These are phyloP conservation scores for Nemurella pictetii DNA, from an alignment of 2,888 invertebrate species.

Conservation along the genomic window DNA sequence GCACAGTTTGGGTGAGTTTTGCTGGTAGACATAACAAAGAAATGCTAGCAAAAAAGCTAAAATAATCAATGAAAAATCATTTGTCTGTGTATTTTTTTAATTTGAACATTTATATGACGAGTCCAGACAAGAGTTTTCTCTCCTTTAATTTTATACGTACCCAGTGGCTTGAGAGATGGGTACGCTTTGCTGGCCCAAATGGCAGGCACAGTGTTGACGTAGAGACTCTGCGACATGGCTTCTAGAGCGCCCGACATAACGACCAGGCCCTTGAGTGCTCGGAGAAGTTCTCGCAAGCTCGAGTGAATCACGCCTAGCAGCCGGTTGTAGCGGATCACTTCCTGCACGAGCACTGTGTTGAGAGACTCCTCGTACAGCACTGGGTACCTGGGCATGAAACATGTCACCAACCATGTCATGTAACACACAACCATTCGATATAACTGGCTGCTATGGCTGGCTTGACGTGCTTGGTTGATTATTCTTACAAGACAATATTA, in stretches of 20 bases:
- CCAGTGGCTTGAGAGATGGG: constrained; percentile 70
- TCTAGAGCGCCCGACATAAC: constrained; percentile 78
- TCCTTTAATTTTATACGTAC: no score
- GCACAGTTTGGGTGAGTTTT: no score
- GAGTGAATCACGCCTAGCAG: constrained; percentile 61
- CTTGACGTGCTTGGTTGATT: not conserved
- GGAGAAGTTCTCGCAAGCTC: constrained; percentile 61
- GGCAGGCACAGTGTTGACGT: constrained; percentile 67
- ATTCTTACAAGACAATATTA: not conserved
- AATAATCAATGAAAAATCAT: no score
- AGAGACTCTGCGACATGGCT: constrained; percentile 66
- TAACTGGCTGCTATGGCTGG: not conserved
- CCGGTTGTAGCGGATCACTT: constrained; percentile 77
- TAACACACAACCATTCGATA: not conserved
- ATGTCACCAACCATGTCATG: not conserved
- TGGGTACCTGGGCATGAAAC: constrained; percentile 64
- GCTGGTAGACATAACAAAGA: no score
- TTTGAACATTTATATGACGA: not conserved
- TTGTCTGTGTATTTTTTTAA: not conserved
- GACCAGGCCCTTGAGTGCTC: constrained; percentile 75
- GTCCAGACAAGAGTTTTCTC: no score
- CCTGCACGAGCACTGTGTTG: constrained; percentile 86
- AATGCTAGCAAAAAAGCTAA: no score
- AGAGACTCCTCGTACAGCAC: constrained; percentile 85
- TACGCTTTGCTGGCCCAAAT: constrained; percentile 72